A percentile compares a stretch with the other conserved stretches of the same genome.
These are phyloP conservation scores for Macaria liturata DNA, from an alignment of 2,888 invertebrate genomes.

Conservation along the genomic window DNA sequence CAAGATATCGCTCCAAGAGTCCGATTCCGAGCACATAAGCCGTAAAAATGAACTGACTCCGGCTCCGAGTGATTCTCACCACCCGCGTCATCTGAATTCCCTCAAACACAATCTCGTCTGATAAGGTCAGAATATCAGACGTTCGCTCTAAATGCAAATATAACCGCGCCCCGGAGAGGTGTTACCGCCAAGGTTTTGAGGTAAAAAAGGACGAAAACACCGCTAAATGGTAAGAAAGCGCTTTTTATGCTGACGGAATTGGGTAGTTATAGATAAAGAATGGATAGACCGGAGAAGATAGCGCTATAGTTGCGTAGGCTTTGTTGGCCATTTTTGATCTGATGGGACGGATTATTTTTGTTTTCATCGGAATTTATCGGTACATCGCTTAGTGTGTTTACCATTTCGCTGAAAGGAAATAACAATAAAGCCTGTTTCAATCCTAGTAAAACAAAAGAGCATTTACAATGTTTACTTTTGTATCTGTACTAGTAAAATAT, in stretches of 20 bases:
- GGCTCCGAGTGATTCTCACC: slow-evolving; percentile 51
- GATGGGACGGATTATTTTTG: slow-evolving; percentile 36
- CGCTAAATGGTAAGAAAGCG: slow-evolving; percentile 76
- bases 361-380: slow-evolving; percentile 39
- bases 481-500: too few relatives aligned
- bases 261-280: slow-evolving; percentile 75
- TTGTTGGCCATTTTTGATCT: slow-evolving; percentile 40
- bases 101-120: slow-evolving; percentile 76
- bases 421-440: too few relatives aligned
- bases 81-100: slow-evolving; percentile 69
- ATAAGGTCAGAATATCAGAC: slow-evolving; percentile 80
- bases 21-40: slow-evolving; percentile 46
- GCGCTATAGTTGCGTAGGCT: slow-evolving; percentile 36
- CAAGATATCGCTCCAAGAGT: slow-evolving; percentile 29
- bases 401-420: too few relatives aligned
- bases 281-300: slow-evolving; percentile 65
- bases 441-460: too few relatives aligned
- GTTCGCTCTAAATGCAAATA: slow-evolving; percentile 83
- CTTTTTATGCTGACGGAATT: slow-evolving; percentile 74
- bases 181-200: slow-evolving; percentile 77
- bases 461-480: too few relatives aligned
- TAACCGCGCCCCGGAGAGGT: slow-evolving; percentile 78
- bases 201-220: slow-evolving; percentile 77
- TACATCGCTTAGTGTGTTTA: slow-evolving; percentile 25
- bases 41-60: slow-evolving; percentile 39